Conservation (phyloP, 2,113 vertebrate genomes). For the Vulpes vulpes region DNA sequence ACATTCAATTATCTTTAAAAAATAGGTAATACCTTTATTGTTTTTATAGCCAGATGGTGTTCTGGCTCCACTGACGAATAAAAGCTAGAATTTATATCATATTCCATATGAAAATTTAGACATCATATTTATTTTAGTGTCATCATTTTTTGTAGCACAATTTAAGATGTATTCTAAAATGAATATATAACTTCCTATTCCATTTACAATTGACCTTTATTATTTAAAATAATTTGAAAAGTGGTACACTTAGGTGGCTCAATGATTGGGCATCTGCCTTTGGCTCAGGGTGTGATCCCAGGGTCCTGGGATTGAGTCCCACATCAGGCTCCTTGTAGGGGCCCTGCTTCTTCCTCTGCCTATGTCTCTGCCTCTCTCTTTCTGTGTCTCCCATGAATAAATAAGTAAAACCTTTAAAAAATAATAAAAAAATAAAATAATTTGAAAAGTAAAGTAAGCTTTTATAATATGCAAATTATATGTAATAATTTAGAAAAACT, state of each 20-base stretch:
- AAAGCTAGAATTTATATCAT: background rate
- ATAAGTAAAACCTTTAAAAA: too few relatives aligned
- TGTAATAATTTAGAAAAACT: background rate
- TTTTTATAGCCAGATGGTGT: background rate
- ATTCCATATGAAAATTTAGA: background rate
- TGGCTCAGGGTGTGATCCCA: too few relatives aligned
- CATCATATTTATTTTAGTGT: background rate
- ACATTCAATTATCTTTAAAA: background rate
- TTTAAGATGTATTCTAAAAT: conserved; percentile 1
- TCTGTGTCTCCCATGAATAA: too few relatives aligned
- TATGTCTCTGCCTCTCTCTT: too few relatives aligned
- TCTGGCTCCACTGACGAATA: background rate
- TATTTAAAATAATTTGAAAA: conserved; percentile 1
- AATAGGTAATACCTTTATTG: background rate
- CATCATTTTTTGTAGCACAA: background rate
- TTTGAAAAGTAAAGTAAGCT: background rate
- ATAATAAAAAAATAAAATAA: background rate
- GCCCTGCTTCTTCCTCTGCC: too few relatives aligned
- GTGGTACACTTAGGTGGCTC: too few relatives aligned
- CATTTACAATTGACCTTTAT: background rate
- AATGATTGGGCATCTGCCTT: too few relatives aligned
- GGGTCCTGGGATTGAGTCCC: too few relatives aligned
- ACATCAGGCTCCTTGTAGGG: too few relatives aligned
- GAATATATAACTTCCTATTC: background rate
- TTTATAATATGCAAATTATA: background rate